These are phyloP conservation scores for Apogon talboti DNA, from an alignment of 2,797 vertebrate genomes.

Conservation along the genomic window DNA sequence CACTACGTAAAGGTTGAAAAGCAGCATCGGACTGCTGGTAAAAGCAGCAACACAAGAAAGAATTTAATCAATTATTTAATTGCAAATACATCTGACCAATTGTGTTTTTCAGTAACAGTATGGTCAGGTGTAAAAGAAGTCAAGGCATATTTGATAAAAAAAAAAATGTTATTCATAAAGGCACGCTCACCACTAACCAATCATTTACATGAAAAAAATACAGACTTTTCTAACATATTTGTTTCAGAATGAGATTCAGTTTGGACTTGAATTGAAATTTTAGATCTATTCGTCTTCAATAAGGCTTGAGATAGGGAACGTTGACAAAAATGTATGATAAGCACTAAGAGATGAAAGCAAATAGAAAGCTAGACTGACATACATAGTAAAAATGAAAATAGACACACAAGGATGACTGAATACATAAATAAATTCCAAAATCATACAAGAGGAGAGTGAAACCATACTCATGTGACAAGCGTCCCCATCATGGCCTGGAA, in stretches of 20 bases:
- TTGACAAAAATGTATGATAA: not conserved
- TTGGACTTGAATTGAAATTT: not conserved
- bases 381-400: not conserved
- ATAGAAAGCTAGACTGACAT: not conserved
- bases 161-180: not conserved
- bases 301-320: too few relatives aligned
- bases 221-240: too few relatives aligned
- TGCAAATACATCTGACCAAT: conserved; percentile 3
- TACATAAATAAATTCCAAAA: conserved; percentile 24
- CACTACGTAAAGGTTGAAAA: not conserved
- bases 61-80: conserved; percentile 1
- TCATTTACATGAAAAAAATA: not conserved
- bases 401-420: conserved; percentile 1
- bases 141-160: too few relatives aligned
- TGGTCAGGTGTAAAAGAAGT: not conserved
- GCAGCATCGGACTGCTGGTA: not conserved
- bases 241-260: not conserved
- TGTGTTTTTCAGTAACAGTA: not conserved
- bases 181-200: not conserved
- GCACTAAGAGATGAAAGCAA: not conserved
- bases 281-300: not conserved
- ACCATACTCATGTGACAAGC: conserved; percentile 53
- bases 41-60: conserved; percentile 6
- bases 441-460: conserved; percentile 38
- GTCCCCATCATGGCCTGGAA: conserved; percentile 60